Base-by-base conservation (phyloP, 2,113 vertebrate genomes). In the Carassius auratus region DNA sequence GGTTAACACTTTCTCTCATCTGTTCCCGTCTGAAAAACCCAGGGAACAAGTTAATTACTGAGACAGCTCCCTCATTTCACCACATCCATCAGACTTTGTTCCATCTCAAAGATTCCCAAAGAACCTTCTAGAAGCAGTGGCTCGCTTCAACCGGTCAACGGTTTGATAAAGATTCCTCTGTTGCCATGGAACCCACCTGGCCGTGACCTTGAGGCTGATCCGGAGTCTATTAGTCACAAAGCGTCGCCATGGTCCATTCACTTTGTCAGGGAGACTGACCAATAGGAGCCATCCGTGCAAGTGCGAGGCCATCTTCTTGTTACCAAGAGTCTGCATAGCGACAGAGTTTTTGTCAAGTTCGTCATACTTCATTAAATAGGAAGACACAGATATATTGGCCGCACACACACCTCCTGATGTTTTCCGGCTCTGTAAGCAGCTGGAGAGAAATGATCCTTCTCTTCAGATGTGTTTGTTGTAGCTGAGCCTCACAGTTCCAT, bases 151-250 rank as follows among this genome's bases (percentile, higher is more conserved):
- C 62, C 50, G 38, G 9, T 66, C 59, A 17, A 73, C 61, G 23
- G 26, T 85, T 84, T 89, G 84, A 89, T 80, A 81, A 91, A 90
- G 91, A 90, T 89, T 88, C 45, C 0, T 61, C 87, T 57, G 90
- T 92, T 91, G 86, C 89, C 89, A 90, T 86, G 90, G 88, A 89
- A 88, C 84, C 86, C 86, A 90, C 91, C 89, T 76, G 84, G 30
- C 84, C 75, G n/a, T 90, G 92, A 93, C 92, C 93, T 93, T 92
- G 91, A 84, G 61, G 87, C 86, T 87, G 87, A 69, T 84, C 38
- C 36, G 80, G 86, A 94, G 92, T 91, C 92, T 91, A 93, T 93
- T 93, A 90, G 86, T 87, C 73, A 86, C 89, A 87, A 86, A 88
- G 86, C 76, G 71, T 86, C 73, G 87, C 82, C 81, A 69, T 76